These are phyloP conservation scores for Allolobophora icterica DNA, from an alignment of 2,888 invertebrate genomes.

Conservation along the genomic window DNA sequence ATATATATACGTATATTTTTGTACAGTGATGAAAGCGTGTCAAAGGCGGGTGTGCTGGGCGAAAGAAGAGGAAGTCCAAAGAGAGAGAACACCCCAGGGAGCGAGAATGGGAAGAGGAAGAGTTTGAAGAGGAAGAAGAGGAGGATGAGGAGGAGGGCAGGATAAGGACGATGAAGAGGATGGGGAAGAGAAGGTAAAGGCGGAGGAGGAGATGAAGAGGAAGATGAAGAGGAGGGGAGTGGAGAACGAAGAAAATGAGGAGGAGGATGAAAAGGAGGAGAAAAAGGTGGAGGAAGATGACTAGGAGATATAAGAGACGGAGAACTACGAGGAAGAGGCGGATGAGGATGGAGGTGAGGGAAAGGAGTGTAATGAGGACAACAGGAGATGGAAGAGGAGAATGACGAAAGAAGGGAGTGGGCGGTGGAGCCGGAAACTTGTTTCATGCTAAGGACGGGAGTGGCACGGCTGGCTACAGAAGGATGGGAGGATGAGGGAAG, in stretches of 20 bases:
- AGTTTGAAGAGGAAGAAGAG: background rate
- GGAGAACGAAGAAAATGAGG: background rate
- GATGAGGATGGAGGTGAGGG: background rate
- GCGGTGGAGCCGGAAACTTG: background rate
- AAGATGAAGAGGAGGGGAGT: background rate
- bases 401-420: background rate
- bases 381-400: background rate
- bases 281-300: background rate
- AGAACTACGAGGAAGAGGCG: background rate
- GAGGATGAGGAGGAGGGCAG: background rate
- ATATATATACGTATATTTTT: background rate
- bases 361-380: background rate
- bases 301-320: background rate
- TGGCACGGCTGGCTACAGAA: background rate
- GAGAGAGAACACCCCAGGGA: background rate
- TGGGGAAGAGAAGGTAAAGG: background rate
- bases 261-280: background rate
- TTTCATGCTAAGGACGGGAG: background rate
- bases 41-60: background rate
- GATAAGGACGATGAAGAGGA: background rate
- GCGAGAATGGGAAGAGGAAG: background rate
- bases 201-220: background rate
- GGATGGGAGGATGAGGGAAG: too few relatives aligned
- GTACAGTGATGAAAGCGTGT: background rate
- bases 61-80: background rate